These are phyloP conservation scores for Auanema sp. DNA, from an alignment of 2,888 invertebrate genomes.

Conservation along the genomic window DNA sequence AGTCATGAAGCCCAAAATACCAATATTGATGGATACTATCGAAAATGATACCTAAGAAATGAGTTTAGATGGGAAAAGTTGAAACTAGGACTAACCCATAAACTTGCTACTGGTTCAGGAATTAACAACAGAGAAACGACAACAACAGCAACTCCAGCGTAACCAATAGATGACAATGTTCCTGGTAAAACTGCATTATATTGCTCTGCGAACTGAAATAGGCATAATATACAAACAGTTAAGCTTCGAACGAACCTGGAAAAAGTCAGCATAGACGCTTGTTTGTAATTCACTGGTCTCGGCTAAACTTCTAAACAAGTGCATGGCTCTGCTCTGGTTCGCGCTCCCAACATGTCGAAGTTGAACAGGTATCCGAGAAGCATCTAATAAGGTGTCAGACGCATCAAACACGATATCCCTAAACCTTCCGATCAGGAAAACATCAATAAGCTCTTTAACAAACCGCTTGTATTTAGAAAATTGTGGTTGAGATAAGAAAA, in stretches of 20 bases:
- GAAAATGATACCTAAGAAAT: constrained; percentile 74
- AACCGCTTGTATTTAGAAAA: constrained; percentile 57
- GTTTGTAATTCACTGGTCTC: constrained; percentile 54
- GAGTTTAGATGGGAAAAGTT: background rate
- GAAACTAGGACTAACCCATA: constrained; percentile 75
- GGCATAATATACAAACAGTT: background rate
- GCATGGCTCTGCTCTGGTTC: constrained; percentile 61
- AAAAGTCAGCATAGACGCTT: constrained; percentile 64
- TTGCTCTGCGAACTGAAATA: constrained; percentile 62
- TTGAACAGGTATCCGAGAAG: constrained; percentile 60
- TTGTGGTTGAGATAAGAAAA: constrained; percentile 56
- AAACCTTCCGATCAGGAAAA: background rate
- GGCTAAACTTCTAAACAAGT: constrained; percentile 57
- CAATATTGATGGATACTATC: constrained; percentile 87
- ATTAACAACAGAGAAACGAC: constrained; percentile 93
- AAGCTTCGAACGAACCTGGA: constrained; percentile 39
- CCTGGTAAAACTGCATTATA: constrained; percentile 63
- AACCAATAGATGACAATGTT: constrained; percentile 74
- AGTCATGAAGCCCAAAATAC: constrained; percentile 92
- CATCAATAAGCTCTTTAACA: background rate
- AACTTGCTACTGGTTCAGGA: constrained; percentile 83
- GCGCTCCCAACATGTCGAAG: constrained; percentile 49
- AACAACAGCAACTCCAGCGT: constrained; percentile 77
- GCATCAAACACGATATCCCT: constrained; percentile 57
- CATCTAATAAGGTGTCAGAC: constrained; percentile 51